Base-by-base conservation (phyloP, 2,888 invertebrate species). In the Brachylomia viminalis region DNA sequence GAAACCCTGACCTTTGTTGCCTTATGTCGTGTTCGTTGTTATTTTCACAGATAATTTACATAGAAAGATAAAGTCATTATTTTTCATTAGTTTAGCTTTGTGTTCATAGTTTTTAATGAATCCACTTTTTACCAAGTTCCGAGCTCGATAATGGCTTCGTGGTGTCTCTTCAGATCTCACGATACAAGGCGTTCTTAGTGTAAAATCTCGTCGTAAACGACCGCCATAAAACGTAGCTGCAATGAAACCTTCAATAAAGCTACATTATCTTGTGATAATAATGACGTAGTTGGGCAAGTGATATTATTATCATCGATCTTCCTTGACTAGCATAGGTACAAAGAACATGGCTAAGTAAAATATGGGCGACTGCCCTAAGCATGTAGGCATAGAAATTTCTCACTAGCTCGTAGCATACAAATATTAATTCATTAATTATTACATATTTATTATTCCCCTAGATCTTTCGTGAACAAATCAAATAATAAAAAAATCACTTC, bases 251-350 rank as follows among this genome's bases (percentile, higher is more conserved):
- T 61, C 8, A 27, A 33, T 67, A 54, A 72, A 80, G 38, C 30
- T 49, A 58, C 23, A 81, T 33, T 38, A 30, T 58, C 45, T 52
- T 74, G 11, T n/a, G 2, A 65, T 27, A 56, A 73, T 73, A 74
- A 65, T 52, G 15, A 52, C 6, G 5, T 64, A 45, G 42, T 33
- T 47, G 11, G 42, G 30, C 5, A 52, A 62, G 33, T 58, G 23
- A 52, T 64, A 58, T 68, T 38, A 49, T 27, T 20, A 7, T 23
- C 30, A 49, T 45, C 4, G 61, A 62, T 76, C n/a, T 68, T 64
- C 0, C 8, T 47, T 42, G 7, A 10, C 52, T 33, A 23, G 33
- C 52, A 49, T 59, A n/a, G n/a, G n/a, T n/a, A n/a, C n/a, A n/a
- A n/a, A n/a, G n/a, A n/a, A n/a, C n/a, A n/a, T n/a, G n/a, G n/a